Base-by-base conservation (phyloP, 2,888 invertebrate species). In the Watsonalla binaria region DNA sequence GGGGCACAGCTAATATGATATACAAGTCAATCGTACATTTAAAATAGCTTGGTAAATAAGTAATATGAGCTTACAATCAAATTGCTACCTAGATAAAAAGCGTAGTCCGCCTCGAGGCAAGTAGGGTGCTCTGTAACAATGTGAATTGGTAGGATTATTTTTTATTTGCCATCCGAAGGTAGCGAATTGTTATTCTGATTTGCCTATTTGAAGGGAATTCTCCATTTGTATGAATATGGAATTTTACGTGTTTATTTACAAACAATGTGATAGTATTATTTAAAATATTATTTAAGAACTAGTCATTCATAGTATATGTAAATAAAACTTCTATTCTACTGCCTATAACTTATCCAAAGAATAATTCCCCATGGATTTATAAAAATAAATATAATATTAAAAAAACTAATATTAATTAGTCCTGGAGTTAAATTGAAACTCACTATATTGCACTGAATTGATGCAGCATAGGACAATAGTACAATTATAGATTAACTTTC, bases 121-220 rank as follows among this genome's bases (percentile, higher is more conserved):
- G 59, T 49, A 55, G 57, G 59, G 54, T 56, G 54, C 56, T 57
- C 59, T 63, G 58, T 65, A 59, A 64, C 64, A 58, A 60, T 59
- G 55, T 59, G 61, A 68, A 68, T 67, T 58, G 70, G 70, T 57
- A 51, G 72, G 70, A 75, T 78, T 75, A 73, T 74, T 74, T 76
- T 80, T 78, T 78, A 9, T 57, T 64, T 59, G 59, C 60, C 59
- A 71, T 69, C 68, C 67, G 68, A 68, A 63, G 61, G 59, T 54
- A 59, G 59, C 53, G 65, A 58, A 65, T 76, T 79, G 70, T 70
- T 76, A 77, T 74, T 69, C 69, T 62, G 58, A 70, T 72, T 66
- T 52, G 54, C 53, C 8, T 48, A 51, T 58, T 49, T 60, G 57
- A 59, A 65, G 70, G 63, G 52, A 51, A 54, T 42, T 42, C 8